Evolutionary conservation across 2,888 invertebrate species (phyloP).

Genomic region (Aplocera efformata): DNA sequence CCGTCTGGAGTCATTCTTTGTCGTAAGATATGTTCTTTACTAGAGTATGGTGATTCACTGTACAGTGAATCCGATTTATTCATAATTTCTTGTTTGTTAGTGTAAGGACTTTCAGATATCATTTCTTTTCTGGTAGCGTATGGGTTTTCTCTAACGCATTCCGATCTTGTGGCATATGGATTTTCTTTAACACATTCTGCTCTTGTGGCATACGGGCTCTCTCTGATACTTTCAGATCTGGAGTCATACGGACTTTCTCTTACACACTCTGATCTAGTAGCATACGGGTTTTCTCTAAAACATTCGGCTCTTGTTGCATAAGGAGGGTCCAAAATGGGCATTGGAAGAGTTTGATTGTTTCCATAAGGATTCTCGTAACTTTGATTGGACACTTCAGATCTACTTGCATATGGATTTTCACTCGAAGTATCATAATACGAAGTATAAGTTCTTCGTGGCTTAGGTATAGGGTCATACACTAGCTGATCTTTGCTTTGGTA

Average conservation of each 20-base stretch:
- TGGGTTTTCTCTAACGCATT: constrained; percentile 42
- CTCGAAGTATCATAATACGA: constrained; percentile 69
- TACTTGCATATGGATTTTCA: constrained; percentile 66
- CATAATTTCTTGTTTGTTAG: constrained; percentile 49
- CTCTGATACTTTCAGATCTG: constrained; percentile 40
- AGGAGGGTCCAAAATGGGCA: constrained; percentile 64
- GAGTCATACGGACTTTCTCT: constrained; percentile 45
- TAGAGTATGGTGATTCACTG: constrained; percentile 69
- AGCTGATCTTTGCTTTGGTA: constrained; percentile 77
- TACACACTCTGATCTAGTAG: constrained; percentile 39
- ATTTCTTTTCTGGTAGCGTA: constrained; percentile 46
- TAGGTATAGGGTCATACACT: constrained; percentile 75
- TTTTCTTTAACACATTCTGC: constrained; percentile 43
- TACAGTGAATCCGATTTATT: constrained; percentile 60
- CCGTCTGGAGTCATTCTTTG: constrained; percentile 64
- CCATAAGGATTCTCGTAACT: constrained; percentile 71
- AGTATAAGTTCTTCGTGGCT: constrained; percentile 73
- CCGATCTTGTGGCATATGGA: constrained; percentile 34
- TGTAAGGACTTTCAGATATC: constrained; percentile 45
- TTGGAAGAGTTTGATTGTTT: constrained; percentile 60
- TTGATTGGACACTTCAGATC: constrained; percentile 67
- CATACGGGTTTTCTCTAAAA: constrained; percentile 44
- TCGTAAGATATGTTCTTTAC: constrained; percentile 69
- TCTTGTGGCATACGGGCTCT: constrained; percentile 44
- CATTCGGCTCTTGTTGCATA: constrained; percentile 41